These are phyloP conservation scores for Ceratosolen fusciceps DNA, from an alignment of 1,140 invertebrate species.

Conservation along the genomic window DNA sequence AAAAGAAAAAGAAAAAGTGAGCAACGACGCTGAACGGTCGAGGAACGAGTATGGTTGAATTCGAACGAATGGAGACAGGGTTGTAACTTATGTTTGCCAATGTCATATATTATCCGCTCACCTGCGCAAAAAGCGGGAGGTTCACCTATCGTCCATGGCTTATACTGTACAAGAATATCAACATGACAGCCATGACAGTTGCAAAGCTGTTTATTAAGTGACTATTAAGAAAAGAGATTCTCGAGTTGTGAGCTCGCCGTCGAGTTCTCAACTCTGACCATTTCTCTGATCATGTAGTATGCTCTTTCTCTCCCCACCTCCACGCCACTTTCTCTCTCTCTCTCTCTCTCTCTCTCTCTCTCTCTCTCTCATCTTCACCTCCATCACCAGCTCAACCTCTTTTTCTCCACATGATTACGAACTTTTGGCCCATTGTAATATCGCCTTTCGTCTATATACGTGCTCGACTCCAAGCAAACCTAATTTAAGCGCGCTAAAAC, in stretches of 20 bases:
- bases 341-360: too few species aligned
- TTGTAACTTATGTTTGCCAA: conserved; percentile 47
- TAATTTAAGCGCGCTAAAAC: conserved; percentile 42
- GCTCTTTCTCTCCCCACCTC: not conserved
- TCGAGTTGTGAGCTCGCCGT: not conserved
- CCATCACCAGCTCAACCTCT: not conserved
- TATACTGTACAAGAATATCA: conserved; percentile 40
- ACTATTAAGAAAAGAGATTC: conserved; percentile 47
- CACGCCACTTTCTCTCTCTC: not conserved
- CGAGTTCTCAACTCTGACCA: not conserved
- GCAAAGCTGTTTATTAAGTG: conserved; percentile 49
- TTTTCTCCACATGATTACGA: conserved; percentile 15
- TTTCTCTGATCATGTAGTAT: conserved; percentile 4
- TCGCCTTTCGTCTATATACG: not conserved
- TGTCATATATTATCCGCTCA: conserved; percentile 49
- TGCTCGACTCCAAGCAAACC: conserved; percentile 4
- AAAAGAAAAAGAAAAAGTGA: conserved; percentile 12
- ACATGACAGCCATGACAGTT: conserved; percentile 45
- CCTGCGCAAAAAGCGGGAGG: conserved; percentile 10
- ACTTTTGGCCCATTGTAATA: conserved; percentile 38
- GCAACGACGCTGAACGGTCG: not conserved
- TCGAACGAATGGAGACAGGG: conserved; percentile 43
- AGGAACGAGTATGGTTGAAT: not conserved
- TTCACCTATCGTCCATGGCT: conserved; percentile 31
- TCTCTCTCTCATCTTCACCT: not conserved